These are phyloP conservation scores for Megalonaias nervosa DNA, from an alignment of 1,140 invertebrate genomes.

Conservation along the genomic window DNA sequence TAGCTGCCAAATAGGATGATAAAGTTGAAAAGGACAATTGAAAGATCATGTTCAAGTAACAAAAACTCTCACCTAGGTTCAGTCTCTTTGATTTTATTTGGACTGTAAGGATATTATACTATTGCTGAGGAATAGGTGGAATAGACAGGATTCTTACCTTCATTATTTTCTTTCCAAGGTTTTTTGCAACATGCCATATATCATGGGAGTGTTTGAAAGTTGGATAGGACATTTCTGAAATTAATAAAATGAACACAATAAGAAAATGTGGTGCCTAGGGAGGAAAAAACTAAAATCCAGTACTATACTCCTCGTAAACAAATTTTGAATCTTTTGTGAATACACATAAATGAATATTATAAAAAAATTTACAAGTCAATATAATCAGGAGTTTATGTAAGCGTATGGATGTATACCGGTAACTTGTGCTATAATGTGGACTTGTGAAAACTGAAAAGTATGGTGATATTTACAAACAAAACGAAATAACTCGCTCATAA, in stretches of 20 bases:
- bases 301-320: neutral
- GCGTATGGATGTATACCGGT: neutral
- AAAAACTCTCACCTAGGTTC: too few relatives aligned
- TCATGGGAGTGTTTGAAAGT: neutral
- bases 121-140: too few relatives aligned
- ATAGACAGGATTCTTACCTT: neutral
- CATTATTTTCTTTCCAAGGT: neutral
- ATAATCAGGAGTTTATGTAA: neutral
- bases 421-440: neutral
- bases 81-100: too few relatives aligned
- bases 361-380: neutral
- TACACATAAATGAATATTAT: neutral
- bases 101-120: too few relatives aligned
- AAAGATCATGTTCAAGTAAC: too few relatives aligned
- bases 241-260: neutral
- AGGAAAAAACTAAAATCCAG: neutral
- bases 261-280: neutral
- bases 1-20: too few relatives aligned
- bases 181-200: constrained; percentile 3
- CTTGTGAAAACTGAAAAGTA: neutral
- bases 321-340: neutral
- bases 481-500: constrained; percentile 20
- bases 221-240: neutral
- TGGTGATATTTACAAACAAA: neutral
- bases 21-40: too few relatives aligned